phyloP scores from a whole-genome alignment of 2,797 vertebrate species.

The Acrossocheilus wenchowensis region DNA sequence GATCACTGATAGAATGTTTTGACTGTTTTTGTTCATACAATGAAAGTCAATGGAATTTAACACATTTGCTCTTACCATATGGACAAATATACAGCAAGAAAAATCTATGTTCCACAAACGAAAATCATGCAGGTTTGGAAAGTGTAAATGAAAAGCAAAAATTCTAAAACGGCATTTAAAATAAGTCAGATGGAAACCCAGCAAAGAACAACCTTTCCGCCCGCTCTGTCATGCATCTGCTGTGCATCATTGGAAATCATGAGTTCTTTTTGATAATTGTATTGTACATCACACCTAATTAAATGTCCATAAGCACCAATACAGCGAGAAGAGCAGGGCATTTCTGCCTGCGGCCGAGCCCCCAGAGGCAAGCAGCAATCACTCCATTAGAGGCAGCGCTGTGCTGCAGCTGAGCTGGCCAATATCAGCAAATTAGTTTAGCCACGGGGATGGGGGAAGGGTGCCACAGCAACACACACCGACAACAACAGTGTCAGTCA shows the following conservation, averaged over 20 bases:
- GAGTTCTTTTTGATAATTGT: constrained; percentile 75
- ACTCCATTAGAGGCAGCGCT: constrained; percentile 78
- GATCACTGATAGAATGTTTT: neutral
- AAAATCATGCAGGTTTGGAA: neutral
- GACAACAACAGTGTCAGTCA: constrained; percentile 68
- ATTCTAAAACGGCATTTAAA: neutral
- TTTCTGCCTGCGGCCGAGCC: constrained; percentile 46
- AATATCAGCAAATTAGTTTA: constrained; percentile 83
- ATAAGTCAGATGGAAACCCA: constrained; percentile 1
- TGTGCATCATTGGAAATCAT: constrained; percentile 59
- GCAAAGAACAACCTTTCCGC: constrained; percentile 61
- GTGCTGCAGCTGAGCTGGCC: constrained; percentile 77
- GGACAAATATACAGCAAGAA: neutral
- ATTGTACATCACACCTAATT: constrained; percentile 80
- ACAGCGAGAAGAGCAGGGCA: constrained; percentile 63
- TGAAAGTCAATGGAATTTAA: neutral
- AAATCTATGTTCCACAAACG: neutral
- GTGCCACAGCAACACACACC: constrained; percentile 73
- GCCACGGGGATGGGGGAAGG: constrained; percentile 70
- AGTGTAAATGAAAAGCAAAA: neutral
- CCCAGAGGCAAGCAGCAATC: constrained; percentile 77
- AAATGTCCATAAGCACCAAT: constrained; percentile 76
- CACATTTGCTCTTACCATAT: neutral
- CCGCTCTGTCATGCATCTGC: constrained; percentile 32
- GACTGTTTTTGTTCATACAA: neutral